phyloP scores from a whole-genome alignment of 2,797 vertebrate genomes.

The Acanthurus lineatus region DNA sequence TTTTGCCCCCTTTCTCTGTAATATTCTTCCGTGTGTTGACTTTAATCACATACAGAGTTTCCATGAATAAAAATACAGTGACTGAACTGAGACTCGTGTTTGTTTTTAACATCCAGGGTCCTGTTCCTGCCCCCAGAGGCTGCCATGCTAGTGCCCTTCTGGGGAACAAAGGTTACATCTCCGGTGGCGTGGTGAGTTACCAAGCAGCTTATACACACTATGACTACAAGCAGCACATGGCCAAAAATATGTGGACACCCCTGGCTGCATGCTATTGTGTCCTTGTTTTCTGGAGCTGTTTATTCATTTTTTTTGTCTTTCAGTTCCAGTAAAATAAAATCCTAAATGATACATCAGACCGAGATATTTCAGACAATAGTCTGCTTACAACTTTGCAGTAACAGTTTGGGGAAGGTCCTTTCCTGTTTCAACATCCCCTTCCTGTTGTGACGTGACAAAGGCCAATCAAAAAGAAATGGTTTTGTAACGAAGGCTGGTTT shows the following conservation, averaged over 20 bases:
- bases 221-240: neutral
- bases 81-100: neutral
- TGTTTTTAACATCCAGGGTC: conserved; percentile 80
- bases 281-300: neutral
- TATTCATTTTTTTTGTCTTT: neutral
- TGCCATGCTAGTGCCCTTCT: conserved; percentile 90
- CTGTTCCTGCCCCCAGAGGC: conserved; percentile 89
- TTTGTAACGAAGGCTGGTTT: neutral
- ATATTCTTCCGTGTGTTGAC: too few species aligned
- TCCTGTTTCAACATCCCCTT: conserved; percentile 68
- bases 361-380: conserved; percentile 28
- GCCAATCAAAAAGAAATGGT: conserved; percentile 22
- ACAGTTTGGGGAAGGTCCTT: conserved; percentile 53
- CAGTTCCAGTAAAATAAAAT: neutral
- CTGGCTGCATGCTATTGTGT: neutral
- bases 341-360: neutral
- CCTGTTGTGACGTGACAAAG: conserved; percentile 37
- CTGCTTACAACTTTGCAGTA: conserved; percentile 5
- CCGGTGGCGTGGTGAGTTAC: conserved; percentile 91
- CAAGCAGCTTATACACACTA: neutral
- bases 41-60: too few species aligned
- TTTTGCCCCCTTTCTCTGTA: too few species aligned
- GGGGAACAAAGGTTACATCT: conserved; percentile 93
- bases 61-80: too few species aligned
- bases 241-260: neutral